Conservation (phyloP, 2,888 invertebrate species). For the Aphodius granarius region DNA sequence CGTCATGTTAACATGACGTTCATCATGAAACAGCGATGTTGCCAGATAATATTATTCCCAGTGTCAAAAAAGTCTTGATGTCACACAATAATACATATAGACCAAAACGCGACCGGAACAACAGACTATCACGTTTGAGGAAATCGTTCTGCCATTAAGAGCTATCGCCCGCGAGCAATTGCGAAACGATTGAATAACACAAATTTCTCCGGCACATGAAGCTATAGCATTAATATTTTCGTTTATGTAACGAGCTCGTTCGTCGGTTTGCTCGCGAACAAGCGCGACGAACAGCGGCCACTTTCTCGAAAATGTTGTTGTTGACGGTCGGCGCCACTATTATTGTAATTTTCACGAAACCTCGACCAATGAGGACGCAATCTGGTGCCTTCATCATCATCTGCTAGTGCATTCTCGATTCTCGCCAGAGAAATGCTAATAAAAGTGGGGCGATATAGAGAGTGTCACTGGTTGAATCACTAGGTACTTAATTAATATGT, state of each 20-base stretch:
- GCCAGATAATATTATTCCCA: no score
- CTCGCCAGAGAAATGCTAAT: not conserved
- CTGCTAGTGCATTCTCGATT: not conserved
- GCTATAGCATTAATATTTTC: constrained; percentile 20
- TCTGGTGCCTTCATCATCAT: not conserved
- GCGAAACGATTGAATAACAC: constrained; percentile 21
- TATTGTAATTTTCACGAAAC: not conserved
- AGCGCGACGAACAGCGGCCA: no score
- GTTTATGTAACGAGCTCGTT: constrained; percentile 23
- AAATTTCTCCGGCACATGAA: constrained; percentile 23
- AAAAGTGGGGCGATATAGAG: not conserved
- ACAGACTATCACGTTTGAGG: not conserved
- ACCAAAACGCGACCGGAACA: not conserved
- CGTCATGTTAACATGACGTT: no score
- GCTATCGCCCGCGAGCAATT: not conserved
- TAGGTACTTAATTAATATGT: not conserved
- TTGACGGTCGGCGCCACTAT: not conserved
- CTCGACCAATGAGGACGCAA: not conserved
- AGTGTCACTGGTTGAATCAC: not conserved
- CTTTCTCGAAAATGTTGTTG: not conserved
- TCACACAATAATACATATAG: no score
- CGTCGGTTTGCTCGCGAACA: constrained; percentile 1
- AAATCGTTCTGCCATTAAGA: not conserved
- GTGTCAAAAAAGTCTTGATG: no score
- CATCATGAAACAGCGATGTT: no score